A percentile compares a stretch with the other conserved stretches of the same genome.
Conservation (phyloP, 2,113 vertebrate species). For the Menidia beryllina region DNA sequence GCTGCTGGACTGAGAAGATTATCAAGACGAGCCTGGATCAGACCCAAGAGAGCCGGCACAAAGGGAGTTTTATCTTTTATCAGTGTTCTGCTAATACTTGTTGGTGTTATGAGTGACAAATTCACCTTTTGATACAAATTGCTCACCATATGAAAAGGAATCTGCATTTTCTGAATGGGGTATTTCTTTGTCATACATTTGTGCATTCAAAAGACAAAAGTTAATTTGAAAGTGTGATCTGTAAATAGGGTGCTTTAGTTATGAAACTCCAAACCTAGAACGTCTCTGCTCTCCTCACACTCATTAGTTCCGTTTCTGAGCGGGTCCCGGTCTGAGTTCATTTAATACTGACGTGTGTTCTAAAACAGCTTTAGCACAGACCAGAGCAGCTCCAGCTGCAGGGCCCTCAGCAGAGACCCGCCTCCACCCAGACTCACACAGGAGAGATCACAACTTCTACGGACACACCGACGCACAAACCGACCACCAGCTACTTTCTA, state of each 20-base stretch:
- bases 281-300: constrained; percentile 29
- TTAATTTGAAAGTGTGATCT: constrained; percentile 23
- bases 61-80: constrained; percentile 12
- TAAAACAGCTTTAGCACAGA: constrained; percentile 52
- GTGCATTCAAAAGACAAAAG: constrained; percentile 38
- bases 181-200: constrained; percentile 1
- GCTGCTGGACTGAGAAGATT: constrained; percentile 70
- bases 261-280: background rate
- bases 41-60: constrained; percentile 33
- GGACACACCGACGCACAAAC: constrained; percentile 38
- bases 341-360: constrained; percentile 67
- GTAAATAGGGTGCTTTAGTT: background rate
- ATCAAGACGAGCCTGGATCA: constrained; percentile 59
- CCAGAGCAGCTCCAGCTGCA: constrained; percentile 65
- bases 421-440: constrained; percentile 45
- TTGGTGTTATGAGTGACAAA: constrained; percentile 16
- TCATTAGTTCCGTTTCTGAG: constrained; percentile 24
- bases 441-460: constrained; percentile 44
- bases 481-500: constrained; percentile 53
- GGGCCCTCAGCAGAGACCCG: constrained; percentile 57
- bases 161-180: constrained; percentile 11
- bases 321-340: constrained; percentile 28
- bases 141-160: constrained; percentile 15
- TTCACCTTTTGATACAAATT: constrained; percentile 9
- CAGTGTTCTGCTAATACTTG: constrained; percentile 39